Evolutionary conservation across 2,797 vertebrate genomes (phyloP).

Genomic region (Anableps anableps): DNA sequence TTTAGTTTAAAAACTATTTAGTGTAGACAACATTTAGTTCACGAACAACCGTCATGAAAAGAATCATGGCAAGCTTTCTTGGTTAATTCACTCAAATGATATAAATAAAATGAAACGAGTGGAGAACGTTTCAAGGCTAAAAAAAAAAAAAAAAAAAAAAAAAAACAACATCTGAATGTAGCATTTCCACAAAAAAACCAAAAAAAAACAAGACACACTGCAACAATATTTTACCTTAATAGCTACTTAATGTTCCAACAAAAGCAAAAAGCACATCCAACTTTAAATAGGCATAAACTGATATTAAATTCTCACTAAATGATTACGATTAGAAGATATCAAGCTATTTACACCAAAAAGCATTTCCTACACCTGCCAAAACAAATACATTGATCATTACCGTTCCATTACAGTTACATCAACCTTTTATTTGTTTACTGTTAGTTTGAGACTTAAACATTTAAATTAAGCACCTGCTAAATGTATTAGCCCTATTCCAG

Average conservation of each 20-base stretch:
- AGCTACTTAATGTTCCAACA: background rate
- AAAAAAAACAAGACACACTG: background rate
- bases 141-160: no score
- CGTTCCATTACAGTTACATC: background rate
- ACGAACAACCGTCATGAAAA: conserved; percentile 2
- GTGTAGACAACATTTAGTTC: background rate
- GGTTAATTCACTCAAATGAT: background rate
- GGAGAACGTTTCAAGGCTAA: background rate
- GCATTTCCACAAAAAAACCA: background rate
- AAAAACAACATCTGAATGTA: background rate
- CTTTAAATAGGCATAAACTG: background rate
- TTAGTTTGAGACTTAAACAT: background rate
- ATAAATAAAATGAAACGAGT: background rate
- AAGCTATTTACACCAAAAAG: background rate
- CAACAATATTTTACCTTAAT: conserved; percentile 1
- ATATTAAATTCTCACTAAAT: background rate
- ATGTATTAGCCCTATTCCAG: background rate
- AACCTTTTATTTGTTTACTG: background rate
- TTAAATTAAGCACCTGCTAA: background rate
- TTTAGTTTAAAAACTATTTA: background rate
- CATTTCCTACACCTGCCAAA: background rate
- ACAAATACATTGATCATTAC: background rate
- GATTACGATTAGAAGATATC: background rate
- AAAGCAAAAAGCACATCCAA: background rate
- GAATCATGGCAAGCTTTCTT: conserved; percentile 18